A percentile compares a stretch with the other conserved stretches of the same genome.
These are phyloP conservation scores for Heliothis subflexa DNA, from an alignment of 1,140 invertebrate species.

Conservation along the genomic window DNA sequence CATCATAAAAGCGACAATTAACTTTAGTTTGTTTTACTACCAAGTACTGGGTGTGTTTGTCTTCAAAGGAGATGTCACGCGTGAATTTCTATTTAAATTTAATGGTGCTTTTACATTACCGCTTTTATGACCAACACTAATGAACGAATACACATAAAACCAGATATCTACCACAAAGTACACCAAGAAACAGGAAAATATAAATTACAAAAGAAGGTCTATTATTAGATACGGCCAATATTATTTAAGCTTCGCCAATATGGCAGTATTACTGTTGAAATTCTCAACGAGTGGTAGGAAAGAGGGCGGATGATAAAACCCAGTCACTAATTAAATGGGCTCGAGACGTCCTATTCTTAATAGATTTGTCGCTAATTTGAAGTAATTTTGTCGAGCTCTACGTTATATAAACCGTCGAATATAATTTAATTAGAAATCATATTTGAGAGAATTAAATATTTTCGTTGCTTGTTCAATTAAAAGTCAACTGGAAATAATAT, in stretches of 20 bases:
- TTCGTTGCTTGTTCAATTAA: background rate
- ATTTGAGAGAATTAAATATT: conserved; percentile 5
- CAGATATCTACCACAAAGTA: conserved; percentile 52
- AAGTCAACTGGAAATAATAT: background rate
- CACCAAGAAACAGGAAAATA: conserved; percentile 22
- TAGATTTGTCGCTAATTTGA: conserved; percentile 82
- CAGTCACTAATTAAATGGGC: conserved; percentile 82
- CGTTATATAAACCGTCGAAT: conserved; percentile 69
- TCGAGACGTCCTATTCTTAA: conserved; percentile 74
- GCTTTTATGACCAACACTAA: conserved; percentile 58
- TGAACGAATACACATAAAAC: conserved; percentile 54
- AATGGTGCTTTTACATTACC: conserved; percentile 59
- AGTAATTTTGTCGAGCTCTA: conserved; percentile 63
- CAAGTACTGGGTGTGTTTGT: conserved; percentile 64
- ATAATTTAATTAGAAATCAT: conserved; percentile 53
- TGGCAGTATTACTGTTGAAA: conserved; percentile 68
- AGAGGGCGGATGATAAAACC: conserved; percentile 80
- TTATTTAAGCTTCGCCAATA: conserved; percentile 77
- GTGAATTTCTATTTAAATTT: conserved; percentile 61
- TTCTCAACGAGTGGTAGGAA: conserved; percentile 67
- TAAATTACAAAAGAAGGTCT: conserved; percentile 59
- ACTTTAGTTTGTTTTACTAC: conserved; percentile 77
- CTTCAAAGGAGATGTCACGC: conserved; percentile 73
- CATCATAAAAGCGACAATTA: conserved; percentile 80
- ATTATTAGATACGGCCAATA: conserved; percentile 68